Conservation (phyloP, 2,113 vertebrate genomes). For the Rhabdomys dilectus region DNA sequence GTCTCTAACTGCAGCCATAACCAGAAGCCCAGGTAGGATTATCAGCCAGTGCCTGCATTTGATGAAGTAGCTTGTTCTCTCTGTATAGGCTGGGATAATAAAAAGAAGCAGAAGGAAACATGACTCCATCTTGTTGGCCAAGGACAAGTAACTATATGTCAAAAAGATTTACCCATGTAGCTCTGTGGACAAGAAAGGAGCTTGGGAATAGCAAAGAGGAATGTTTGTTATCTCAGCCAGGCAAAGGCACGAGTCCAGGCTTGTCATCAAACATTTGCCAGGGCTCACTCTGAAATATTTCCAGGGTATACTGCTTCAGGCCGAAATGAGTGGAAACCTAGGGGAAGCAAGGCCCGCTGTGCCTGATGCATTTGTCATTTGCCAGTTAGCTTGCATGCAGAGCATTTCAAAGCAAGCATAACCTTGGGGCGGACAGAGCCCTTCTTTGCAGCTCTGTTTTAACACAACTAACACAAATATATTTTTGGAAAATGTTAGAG, state of each 20-base stretch:
- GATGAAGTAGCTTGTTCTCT: slow-evolving; percentile 1
- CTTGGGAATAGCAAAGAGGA: not conserved
- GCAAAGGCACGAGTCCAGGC: not conserved
- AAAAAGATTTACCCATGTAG: not conserved
- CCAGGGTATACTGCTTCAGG: not conserved
- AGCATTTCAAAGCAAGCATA: not conserved
- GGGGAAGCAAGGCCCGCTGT: not conserved
- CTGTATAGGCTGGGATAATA: not conserved
- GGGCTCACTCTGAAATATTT: slow-evolving; percentile 37
- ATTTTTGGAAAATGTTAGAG: not conserved
- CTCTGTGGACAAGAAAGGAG: not conserved
- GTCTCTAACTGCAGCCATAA: not conserved
- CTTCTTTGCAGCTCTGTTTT: not conserved
- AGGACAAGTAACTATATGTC: not conserved
- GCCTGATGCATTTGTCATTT: not conserved
- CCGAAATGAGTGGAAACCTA: not conserved
- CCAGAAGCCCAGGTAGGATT: not conserved
- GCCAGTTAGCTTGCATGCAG: not conserved
- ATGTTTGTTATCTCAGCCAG: not conserved
- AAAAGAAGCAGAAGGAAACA: slow-evolving; percentile 3
- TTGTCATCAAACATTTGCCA: not conserved
- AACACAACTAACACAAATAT: not conserved
- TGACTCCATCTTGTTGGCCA: not conserved
- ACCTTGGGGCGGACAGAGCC: accelerated
- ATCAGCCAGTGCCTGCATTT: not conserved